These are phyloP conservation scores for Drosophila mulleri DNA, from an alignment of 2,888 invertebrate genomes.

Conservation along the genomic window DNA sequence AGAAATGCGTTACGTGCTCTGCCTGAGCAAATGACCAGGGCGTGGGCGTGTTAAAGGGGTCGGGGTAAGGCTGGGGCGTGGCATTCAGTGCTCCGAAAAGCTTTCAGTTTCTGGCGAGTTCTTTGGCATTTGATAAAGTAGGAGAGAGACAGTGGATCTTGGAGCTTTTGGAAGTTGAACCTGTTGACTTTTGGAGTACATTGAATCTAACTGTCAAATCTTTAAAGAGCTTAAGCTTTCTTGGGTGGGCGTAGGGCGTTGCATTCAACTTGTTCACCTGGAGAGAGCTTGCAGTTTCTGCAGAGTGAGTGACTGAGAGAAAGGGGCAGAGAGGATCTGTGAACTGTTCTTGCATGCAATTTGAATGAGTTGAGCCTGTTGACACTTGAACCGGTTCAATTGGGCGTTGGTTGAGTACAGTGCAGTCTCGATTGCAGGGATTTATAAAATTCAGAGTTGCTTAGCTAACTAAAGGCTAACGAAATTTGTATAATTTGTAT, in stretches of 20 bases:
- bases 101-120: conserved; percentile 9
- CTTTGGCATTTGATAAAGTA: conserved; percentile 1
- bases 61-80: conserved; percentile 2
- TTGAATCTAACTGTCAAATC: conserved; percentile 6
- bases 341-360: not conserved
- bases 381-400: conserved; percentile 25
- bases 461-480: not conserved
- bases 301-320: no score
- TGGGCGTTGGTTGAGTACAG: conserved; percentile 1
- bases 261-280: not conserved
- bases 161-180: conserved; percentile 13
- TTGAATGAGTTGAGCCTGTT: conserved; percentile 15
- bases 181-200: conserved; percentile 1
- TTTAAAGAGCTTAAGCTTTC: not conserved
- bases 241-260: not conserved
- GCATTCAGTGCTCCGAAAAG: conserved; percentile 4
- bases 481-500: no score
- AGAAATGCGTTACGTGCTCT: conserved; percentile 77
- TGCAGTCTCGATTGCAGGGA: not conserved
- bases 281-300: not conserved
- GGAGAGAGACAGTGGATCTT: conserved; percentile 16
- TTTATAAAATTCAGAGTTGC: not conserved
- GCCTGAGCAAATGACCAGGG: conserved; percentile 49
- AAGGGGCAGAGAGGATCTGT: not conserved
- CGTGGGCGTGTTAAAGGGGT: conserved; percentile 1